Evolutionary conservation across 2,888 invertebrate species (phyloP).

Genomic region (Noctua comes): DNA sequence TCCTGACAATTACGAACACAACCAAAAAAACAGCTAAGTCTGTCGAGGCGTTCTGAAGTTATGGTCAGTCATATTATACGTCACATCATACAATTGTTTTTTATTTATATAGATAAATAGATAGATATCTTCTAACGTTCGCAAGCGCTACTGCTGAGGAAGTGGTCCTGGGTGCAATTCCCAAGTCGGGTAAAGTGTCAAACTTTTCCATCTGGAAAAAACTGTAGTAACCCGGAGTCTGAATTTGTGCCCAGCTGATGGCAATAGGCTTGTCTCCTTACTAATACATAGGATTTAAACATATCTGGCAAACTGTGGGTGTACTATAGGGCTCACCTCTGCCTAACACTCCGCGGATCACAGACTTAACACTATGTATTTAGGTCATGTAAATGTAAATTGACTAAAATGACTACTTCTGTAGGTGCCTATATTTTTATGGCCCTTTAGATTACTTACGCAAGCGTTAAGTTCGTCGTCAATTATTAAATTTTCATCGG

Average conservation of each 20-base stretch:
- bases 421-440: neutral
- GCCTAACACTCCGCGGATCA: neutral
- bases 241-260: neutral
- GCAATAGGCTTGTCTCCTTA: neutral
- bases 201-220: neutral
- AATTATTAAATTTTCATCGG: conserved; percentile 68
- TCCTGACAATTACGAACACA: neutral
- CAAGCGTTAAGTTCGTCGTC: conserved; percentile 43
- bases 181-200: neutral
- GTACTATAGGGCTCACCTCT: neutral
- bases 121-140: neutral
- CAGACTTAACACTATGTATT: neutral
- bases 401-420: neutral
- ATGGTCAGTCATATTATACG: neutral
- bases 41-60: neutral
- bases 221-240: neutral
- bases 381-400: neutral
- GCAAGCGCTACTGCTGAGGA: neutral
- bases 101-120: neutral
- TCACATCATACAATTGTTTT: neutral
- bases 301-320: neutral
- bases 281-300: neutral
- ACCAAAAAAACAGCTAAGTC: neutral
- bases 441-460: conserved; percentile 49
- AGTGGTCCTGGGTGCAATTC: neutral